Base-by-base conservation (phyloP, 2,888 invertebrate genomes). In the Hypomecis atomaria region DNA sequence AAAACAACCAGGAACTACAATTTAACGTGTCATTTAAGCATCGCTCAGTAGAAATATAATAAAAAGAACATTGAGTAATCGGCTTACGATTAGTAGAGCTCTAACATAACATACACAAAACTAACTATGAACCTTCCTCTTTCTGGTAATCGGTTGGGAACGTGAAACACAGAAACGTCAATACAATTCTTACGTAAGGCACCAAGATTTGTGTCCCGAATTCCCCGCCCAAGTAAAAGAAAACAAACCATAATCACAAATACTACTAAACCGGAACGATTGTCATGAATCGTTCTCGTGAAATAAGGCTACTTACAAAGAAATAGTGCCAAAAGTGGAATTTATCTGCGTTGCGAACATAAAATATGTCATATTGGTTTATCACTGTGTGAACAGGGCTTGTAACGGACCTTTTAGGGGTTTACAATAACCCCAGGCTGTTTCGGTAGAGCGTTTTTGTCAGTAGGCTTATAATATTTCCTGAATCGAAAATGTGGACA, bases 341-440 rank as follows among this genome's bases (percentile, higher is more conserved):
- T 74, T 72, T 78, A 78, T 79, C 66, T 66, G 60, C 52, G 49
- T 65, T 67, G 70, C 57, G 64, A 71, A 65, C 72, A 73, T 74
- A 74, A 80, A 76, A 71, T 77, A 75, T 74, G 69, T 71, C 67
- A 73, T 76, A 74, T 77, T 78, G 78, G 75, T 83, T 82, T 89
- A 88, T 88, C 86, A 71, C 65, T 84, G 85, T 88, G 84, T 86
- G 80, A 71, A 77, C 88, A 89, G 86, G 81, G 73, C 67, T 70
- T 72, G 71, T 77, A 79, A 78, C 73, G 65, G 70, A 62, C 66
- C 71, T 79, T 80, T 79, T 76, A 54, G 54, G 45, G 64, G 63
- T 63, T 67, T 63, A 60, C 48, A 65, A 58, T 66, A 53, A 58
- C 60, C 44, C 34, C 38, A 45, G 57, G 65, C 65, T 54, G 53